Conservation (phyloP, 2,113 vertebrate genomes). For the Sapajus apella region DNA sequence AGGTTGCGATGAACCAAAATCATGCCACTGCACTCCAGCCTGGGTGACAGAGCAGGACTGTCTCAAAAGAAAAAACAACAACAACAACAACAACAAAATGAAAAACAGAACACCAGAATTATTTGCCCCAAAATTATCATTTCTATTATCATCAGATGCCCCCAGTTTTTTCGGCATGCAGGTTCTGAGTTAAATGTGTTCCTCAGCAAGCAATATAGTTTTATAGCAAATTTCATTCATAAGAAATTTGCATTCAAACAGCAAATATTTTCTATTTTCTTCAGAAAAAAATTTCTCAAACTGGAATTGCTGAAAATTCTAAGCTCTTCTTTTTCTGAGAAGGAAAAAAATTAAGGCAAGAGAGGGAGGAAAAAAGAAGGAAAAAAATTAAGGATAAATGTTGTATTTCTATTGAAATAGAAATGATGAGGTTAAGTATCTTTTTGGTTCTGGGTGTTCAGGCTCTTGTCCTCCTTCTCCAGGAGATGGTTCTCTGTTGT, state of each 20-base stretch:
- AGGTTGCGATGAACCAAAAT: too few species aligned
- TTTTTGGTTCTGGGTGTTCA: background rate
- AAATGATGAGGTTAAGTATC: background rate
- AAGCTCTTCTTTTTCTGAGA: background rate
- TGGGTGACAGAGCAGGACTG: too few species aligned
- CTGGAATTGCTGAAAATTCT: background rate
- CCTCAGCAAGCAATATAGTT: background rate
- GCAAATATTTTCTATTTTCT: background rate
- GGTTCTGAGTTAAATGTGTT: background rate
- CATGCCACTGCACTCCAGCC: too few species aligned
- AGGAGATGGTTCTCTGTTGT: background rate
- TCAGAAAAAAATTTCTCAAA: background rate
- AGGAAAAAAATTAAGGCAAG: background rate
- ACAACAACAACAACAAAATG: too few species aligned
- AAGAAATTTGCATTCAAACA: background rate
- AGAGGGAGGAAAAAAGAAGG: too few species aligned
- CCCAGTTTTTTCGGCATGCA: background rate
- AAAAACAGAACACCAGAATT: background rate
- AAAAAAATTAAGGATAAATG: background rate
- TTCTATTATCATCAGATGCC: background rate
- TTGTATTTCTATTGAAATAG: background rate
- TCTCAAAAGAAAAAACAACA: too few species aligned
- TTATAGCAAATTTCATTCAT: background rate
- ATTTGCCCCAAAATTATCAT: background rate
- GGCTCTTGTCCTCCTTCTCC: background rate